Percentiles rank a stretch among this genome's conserved stretches.
Evolutionary conservation across 1,140 invertebrate species (phyloP).

Genomic region (Lepidotrigona ventralis): DNA sequence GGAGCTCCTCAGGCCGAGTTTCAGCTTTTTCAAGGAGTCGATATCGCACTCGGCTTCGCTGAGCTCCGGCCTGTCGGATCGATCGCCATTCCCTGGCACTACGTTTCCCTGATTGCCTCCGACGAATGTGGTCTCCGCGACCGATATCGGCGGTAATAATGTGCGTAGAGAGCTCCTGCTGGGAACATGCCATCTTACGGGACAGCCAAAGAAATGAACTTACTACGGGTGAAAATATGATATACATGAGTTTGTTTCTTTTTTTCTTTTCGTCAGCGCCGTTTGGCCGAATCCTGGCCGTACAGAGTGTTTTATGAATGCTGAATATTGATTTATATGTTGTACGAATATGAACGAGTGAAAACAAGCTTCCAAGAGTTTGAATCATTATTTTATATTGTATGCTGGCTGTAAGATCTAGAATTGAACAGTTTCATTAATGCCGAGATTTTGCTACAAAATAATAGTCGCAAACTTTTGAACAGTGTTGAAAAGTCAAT

Average conservation of each 20-base stretch:
- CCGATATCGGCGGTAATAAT: slow-evolving; percentile 82
- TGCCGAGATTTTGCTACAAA: not conserved
- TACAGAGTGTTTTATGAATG: not conserved
- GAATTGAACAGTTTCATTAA: too few species aligned
- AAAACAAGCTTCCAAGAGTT: not conserved
- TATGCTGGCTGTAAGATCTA: too few species aligned
- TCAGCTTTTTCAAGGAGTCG: slow-evolving; percentile 88
- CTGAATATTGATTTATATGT: too few species aligned
- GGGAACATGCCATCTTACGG: slow-evolving; percentile 82
- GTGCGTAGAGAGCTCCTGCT: slow-evolving; percentile 83
- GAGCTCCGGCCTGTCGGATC: slow-evolving; percentile 81
- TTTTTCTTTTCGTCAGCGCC: not conserved
- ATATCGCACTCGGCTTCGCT: slow-evolving; percentile 88
- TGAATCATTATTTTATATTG: not conserved
- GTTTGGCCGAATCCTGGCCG: not conserved
- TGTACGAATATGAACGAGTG: too few species aligned
- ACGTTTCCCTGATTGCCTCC: slow-evolving; percentile 72
- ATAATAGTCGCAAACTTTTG: not conserved
- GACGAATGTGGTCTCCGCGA: slow-evolving; percentile 83
- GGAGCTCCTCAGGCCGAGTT: slow-evolving; percentile 85
- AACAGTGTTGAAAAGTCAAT: not conserved
- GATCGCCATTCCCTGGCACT: slow-evolving; percentile 66
- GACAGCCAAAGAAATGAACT: slow-evolving; percentile 47
- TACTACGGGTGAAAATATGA: slow-evolving; percentile 12
- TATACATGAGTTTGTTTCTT: not conserved